Percentiles rank a stretch among this genome's conserved stretches.
These are phyloP conservation scores for Hestina assimilis DNA, from an alignment of 1,140 invertebrate genomes.

Conservation along the genomic window DNA sequence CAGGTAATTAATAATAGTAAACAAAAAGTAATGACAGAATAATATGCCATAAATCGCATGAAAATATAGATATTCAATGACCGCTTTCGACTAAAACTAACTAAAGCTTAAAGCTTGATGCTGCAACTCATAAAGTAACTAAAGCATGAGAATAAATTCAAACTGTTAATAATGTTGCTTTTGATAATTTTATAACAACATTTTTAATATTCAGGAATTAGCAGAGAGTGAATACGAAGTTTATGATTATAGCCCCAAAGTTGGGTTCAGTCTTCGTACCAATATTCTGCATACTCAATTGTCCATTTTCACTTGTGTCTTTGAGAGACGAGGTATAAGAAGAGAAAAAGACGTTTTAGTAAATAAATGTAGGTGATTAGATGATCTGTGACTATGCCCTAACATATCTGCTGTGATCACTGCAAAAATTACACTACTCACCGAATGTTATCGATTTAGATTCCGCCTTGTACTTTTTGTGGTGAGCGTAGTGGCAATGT, in stretches of 20 bases:
- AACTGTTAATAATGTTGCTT: conserved; percentile 46
- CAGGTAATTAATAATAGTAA: background rate
- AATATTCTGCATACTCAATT: conserved; percentile 59
- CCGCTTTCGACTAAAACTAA: conserved; percentile 43
- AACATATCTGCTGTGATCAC: conserved; percentile 49
- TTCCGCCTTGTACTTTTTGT: conserved; percentile 10
- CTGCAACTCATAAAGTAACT: conserved; percentile 40
- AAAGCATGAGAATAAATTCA: conserved; percentile 46
- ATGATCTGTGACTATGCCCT: conserved; percentile 45
- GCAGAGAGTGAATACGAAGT: conserved; percentile 54
- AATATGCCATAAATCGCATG: conserved; percentile 7
- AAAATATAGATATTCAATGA: conserved; percentile 35
- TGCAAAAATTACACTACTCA: conserved; percentile 21
- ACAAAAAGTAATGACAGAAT: background rate
- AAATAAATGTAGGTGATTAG: conserved; percentile 71
- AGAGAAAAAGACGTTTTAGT: conserved; percentile 53
- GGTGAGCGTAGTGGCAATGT: conserved; percentile 52
- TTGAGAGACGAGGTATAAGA: conserved; percentile 46
- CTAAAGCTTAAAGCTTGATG: too few relatives aligned
- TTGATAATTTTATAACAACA: conserved; percentile 51
- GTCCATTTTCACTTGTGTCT: conserved; percentile 71
- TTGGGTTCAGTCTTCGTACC: conserved; percentile 79
- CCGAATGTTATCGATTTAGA: background rate
- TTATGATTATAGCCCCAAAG: conserved; percentile 78
- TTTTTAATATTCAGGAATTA: conserved; percentile 65